Percentiles rank a stretch among this genome's conserved stretches.
Conservation (phyloP, 2,888 invertebrate genomes). For the Helleia helle region DNA sequence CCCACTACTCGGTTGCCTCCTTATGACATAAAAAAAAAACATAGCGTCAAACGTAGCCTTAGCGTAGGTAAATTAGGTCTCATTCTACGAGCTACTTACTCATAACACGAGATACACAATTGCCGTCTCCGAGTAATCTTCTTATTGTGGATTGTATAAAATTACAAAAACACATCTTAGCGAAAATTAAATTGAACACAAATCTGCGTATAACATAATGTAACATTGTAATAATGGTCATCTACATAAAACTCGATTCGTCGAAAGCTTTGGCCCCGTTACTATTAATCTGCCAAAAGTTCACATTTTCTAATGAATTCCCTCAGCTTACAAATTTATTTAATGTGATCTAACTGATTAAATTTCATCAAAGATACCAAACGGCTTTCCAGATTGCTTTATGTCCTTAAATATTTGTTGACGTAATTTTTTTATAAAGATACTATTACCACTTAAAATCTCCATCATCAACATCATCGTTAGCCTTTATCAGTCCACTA, state of each 20-base stretch:
- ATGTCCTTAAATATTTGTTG: slow-evolving; percentile 2
- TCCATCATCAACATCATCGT: no score
- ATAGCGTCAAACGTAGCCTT: no score
- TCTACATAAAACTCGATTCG: slow-evolving; percentile 2
- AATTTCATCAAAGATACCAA: slow-evolving; percentile 6
- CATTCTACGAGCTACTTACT: no score
- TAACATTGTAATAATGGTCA: not conserved
- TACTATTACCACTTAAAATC: not conserved
- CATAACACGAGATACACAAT: no score
- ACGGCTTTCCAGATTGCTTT: not conserved
- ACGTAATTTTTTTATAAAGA: not conserved
- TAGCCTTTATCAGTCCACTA: no score
- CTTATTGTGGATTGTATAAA: no score
- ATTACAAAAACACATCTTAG: no score
- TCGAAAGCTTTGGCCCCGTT: slow-evolving; percentile 1
- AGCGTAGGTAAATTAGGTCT: no score
- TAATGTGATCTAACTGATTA: slow-evolving; percentile 8
- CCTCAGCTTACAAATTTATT: slow-evolving; percentile 6
- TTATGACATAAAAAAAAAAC: no score
- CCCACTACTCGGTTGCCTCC: no score
- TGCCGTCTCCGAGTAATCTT: no score
- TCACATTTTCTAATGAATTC: slow-evolving; percentile 10
- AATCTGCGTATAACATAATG: not conserved
- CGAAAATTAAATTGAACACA: no score
- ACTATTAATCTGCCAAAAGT: slow-evolving; percentile 11